Base-by-base conservation (phyloP, 2,113 vertebrate species). In the Bubalus kerabau region DNA sequence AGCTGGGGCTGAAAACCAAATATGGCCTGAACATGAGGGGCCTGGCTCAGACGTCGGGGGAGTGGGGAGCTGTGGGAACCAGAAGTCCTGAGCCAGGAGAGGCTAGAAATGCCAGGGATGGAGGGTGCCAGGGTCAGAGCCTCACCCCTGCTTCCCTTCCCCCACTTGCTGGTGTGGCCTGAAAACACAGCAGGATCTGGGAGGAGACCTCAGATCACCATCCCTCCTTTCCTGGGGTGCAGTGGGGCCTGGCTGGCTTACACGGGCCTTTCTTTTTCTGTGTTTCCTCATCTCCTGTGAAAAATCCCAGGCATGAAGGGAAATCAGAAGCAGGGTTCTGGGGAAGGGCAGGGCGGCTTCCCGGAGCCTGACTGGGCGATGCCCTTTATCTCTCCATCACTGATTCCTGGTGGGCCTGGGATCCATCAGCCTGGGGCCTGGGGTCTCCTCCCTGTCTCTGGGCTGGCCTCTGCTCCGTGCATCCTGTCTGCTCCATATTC, bases 51-150 rank as follows among this genome's bases (percentile, higher is more conserved):
- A 24, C 24, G 67, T 74, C 1, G 11, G 1, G n/a, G 52, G 0
- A 43, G 11, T 0, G n/a, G 48, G n/a, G 19, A 32, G 50, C 6
- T 0, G 3, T 4, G 10, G 10, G 46, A 57, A 30, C 60, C 2
- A 2, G 84, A 56, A 50, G 46, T 46, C 40, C 28, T 23, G 59
- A 90, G 26, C 82, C 24, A 1, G 0, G 40, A 84, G 28, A 52
- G 43, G 67, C 48, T 7, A 6, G 64, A 56, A 48, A 60, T 13
- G 48, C 71, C 16, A 3, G 26, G 14, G 6, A n/a, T 24, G 32
- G 85, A n/a, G 23, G 4, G 50, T 36, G 81, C 86, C 28, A 26
- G 60, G 14, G 23, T 23, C 78, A 7, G 4, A 12, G 76, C 19
- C 71, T 10, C 2, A 0, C 56, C 52, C 46, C 3, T 1, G 24